Evolutionary conservation across 2,797 vertebrate species (phyloP), one percentile per base, ranked within the genome.

Genomic region (Geotria australis): DNA sequence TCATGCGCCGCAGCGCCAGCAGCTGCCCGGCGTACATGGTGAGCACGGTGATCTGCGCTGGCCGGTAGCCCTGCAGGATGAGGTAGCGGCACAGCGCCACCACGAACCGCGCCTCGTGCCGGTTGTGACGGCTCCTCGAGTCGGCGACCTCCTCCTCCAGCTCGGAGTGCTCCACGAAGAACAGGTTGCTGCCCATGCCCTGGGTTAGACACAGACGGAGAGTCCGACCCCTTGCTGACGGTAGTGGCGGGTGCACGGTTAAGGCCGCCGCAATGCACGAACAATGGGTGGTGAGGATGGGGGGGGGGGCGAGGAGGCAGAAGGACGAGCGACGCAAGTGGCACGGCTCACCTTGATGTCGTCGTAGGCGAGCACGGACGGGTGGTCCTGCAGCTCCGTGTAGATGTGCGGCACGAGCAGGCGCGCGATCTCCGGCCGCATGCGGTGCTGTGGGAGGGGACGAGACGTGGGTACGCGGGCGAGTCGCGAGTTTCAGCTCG

Each of bases 21-120:
- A 95, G 76, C 67, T 95, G 86, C 38, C 83, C 83, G 0, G 78
- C 79, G 3, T 93, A 94, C 56, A 85, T 89, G 9, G 88, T 91
- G 56, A 95, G 83, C 66, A 95, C 85, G 65, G 85, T 93, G 65
- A 94, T 85, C 70, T 85, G 78, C 51, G 82, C 78, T 46, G 83
- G 82, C 58, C 72, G 62, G 65, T 94, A 94, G 2, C 76, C 81
- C 66, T 94, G 88, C 57, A 64, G 63, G 57, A 94, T 63, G 14
- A 95, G 73, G 64, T 94, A 78, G 24, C 67, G 74, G 67, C 86
- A 94, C 47, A 94, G 71, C 48, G 72, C 73, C 10, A 89, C 85
- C 13, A 85, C 71, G 66, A 93, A 93, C 46, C 8, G 60, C 11
- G 85, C 88, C 66, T 94, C 85, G 0, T 91, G 79, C 6, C 2